phyloP scores from a whole-genome alignment of 37 sponge, comb jelly and placozoan genomes.

The Axinella damicornis region DNA sequence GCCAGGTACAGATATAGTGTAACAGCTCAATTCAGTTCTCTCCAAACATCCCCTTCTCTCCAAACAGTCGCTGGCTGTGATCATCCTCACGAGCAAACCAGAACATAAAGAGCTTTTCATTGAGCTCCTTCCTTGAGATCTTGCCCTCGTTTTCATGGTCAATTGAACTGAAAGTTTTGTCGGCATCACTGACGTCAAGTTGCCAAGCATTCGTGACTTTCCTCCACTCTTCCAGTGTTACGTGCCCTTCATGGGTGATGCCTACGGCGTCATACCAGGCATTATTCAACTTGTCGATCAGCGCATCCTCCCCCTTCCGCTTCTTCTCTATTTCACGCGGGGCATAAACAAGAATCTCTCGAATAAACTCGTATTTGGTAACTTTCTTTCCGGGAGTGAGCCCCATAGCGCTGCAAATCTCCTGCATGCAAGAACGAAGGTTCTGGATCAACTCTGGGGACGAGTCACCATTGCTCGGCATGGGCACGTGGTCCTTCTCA shows the following conservation, averaged over 20 bases:
- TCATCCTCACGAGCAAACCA: neutral
- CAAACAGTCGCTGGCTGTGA: neutral
- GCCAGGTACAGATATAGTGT: too few relatives aligned
- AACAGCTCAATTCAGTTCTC: too few relatives aligned
- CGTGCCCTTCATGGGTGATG: neutral
- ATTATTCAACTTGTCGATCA: slow-evolving; percentile 5
- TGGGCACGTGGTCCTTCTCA: neutral
- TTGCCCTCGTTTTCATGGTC: neutral
- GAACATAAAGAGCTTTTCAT: neutral
- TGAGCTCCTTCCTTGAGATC: slow-evolving; percentile 3
- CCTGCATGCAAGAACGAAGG: slow-evolving; percentile 3
- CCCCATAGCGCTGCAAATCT: slow-evolving; percentile 1
- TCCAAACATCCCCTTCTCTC: slow-evolving; percentile 6
- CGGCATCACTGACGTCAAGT: neutral
- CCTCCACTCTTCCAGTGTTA: slow-evolving; percentile 3
- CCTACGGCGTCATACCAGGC: slow-evolving; percentile 1
- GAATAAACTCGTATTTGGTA: slow-evolving; percentile 2
- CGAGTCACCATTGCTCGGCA: too few relatives aligned
- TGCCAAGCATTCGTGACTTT: neutral
- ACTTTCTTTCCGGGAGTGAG: neutral
- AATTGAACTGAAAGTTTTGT: slow-evolving; percentile 1
- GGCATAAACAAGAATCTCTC: neutral
- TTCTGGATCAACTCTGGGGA: neutral
- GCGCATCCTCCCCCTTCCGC: neutral
- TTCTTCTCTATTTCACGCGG: neutral